Conservation (phyloP, 2,113 vertebrate genomes). For the Callopanchax toddi region DNA sequence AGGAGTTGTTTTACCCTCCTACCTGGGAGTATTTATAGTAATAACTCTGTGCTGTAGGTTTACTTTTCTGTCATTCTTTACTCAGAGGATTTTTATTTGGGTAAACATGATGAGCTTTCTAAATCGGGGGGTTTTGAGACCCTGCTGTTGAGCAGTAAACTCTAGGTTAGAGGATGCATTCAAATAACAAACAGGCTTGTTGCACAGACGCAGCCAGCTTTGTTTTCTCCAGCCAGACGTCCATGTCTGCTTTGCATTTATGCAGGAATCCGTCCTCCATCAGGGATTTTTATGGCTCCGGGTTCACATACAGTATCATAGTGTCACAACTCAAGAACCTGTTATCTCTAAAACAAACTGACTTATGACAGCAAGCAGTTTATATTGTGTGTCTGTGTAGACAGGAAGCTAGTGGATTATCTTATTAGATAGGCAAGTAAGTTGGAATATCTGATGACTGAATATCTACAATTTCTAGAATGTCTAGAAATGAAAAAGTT, state of each 20-base stretch:
- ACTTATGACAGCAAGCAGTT: neutral
- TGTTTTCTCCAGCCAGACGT: conserved; percentile 40
- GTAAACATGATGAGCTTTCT: conserved; percentile 18
- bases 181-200: conserved; percentile 33
- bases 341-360: too few species aligned
- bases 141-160: conserved; percentile 19
- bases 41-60: neutral
- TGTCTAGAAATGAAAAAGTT: too few species aligned
- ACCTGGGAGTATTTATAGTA: conserved; percentile 3
- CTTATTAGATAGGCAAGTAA: neutral
- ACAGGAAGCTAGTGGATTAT: too few species aligned
- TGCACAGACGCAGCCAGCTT: conserved; percentile 17
- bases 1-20: conserved; percentile 5
- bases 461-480: neutral
- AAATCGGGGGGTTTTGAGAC: conserved; percentile 36
- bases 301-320: neutral
- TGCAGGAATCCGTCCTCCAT: conserved; percentile 32
- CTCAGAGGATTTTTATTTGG: conserved; percentile 19
- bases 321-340: conserved; percentile 1
- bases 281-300: conserved; percentile 18
- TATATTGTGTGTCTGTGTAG: neutral
- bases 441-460: neutral
- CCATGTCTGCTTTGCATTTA: conserved; percentile 40
- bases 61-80: neutral
- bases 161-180: conserved; percentile 45